Base-by-base conservation (phyloP, 1,140 invertebrate genomes). In the Leptonema lineaticorne region DNA sequence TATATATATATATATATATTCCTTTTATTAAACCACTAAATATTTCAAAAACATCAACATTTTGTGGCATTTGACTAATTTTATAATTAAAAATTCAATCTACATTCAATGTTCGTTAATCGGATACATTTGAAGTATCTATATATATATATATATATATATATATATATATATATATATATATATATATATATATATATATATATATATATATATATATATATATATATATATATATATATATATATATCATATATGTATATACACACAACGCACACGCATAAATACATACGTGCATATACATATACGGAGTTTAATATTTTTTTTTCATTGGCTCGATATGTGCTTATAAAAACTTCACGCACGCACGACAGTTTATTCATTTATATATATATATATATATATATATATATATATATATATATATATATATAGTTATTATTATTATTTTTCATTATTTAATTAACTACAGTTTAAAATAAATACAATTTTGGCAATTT, bases 261-360 rank as follows among this genome's bases (percentile, higher is more conserved):
- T 33, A 11, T 33, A 11, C 30, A 11, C 5, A 33, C 11, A 14
- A 41, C 37, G 16, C 37, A 41, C 37, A 2, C 37, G 16, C 37
- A 16, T 16, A 41, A 2, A 41, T 18, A 48, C 22, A 48, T 9
- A 48, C 16, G 16, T 1, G 22, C 16, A 30, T 16, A 33, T 33
- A 37, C 16, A 59, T 24, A 29, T 24, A 16, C 16, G n/a, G n/a
- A n/a, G 22, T 56, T 16, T 1, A 18, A 57, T 30, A 59, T 11
- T n/a, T n/a, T n/a, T n/a, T n/a, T n/a, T n/a, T n/a, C n/a, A 66
- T 68, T 53, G 70, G 27, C 63, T 72, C 67, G 70, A 72, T 72
- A 72, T 72, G 70, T 72, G 70, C 67, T 72, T 69, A 69, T 67
- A 72, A 69, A 72, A 72, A 66, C 63, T 66, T 69, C 70, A 69